phyloP scores from a whole-genome alignment of 2,113 vertebrate species.

The Notarius lentiginosus region DNA sequence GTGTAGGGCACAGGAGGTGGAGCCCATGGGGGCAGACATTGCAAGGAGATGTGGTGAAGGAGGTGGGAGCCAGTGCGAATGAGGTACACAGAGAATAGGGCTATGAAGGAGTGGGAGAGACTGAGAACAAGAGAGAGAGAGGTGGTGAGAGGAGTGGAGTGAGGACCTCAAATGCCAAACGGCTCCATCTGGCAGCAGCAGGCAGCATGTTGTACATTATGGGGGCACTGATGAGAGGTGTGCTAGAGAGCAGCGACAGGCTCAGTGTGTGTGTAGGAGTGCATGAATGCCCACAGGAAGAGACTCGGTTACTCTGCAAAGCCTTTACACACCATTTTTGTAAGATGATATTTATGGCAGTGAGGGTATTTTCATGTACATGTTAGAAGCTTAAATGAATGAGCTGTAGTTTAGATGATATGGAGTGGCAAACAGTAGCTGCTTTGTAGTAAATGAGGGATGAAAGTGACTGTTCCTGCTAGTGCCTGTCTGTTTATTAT shows the following conservation, averaged over 20 bases:
- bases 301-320: slow-evolving; percentile 38
- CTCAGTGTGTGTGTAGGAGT: slow-evolving; percentile 38
- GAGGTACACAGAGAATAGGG: not conserved
- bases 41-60: not conserved
- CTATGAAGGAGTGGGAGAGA: not conserved
- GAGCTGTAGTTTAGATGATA: slow-evolving; percentile 34
- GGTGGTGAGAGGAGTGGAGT: slow-evolving; percentile 47
- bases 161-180: slow-evolving; percentile 57
- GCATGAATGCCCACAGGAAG: slow-evolving; percentile 28
- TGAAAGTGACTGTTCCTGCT: slow-evolving; percentile 33
- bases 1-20: slow-evolving; percentile 35
- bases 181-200: slow-evolving; percentile 58
- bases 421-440: slow-evolving; percentile 12
- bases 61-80: not conserved
- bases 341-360: slow-evolving; percentile 47
- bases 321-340: slow-evolving; percentile 33
- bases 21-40: not conserved
- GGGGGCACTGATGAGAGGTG: slow-evolving; percentile 40
- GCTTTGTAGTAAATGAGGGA: slow-evolving; percentile 39
- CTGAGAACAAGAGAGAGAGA: slow-evolving; percentile 3
- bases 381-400: slow-evolving; percentile 35
- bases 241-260: slow-evolving; percentile 50
- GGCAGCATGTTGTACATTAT: slow-evolving; percentile 54
- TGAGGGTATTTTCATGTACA: slow-evolving; percentile 36
- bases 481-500: slow-evolving; percentile 23